Percentiles rank a stretch among this genome's conserved stretches.
phyloP scores from a whole-genome alignment of 2,797 vertebrate species.

The Chiroxiphia lanceolata region DNA sequence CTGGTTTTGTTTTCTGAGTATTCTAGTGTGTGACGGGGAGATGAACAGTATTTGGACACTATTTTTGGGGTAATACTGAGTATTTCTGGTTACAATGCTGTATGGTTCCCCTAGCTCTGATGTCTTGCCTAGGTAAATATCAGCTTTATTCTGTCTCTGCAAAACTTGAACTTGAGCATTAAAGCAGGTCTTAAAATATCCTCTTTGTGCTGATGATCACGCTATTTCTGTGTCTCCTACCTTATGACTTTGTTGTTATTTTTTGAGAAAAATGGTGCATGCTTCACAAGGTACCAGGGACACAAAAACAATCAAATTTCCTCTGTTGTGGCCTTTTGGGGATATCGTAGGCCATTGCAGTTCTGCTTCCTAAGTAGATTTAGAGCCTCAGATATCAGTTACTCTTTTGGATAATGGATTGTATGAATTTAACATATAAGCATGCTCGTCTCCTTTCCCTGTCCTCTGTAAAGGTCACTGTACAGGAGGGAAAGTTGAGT shows the following conservation, averaged over 20 bases:
- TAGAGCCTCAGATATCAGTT: neutral
- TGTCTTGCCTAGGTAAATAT: neutral
- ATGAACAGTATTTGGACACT: neutral
- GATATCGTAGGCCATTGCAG: neutral
- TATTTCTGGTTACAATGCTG: neutral
- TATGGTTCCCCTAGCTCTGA: neutral
- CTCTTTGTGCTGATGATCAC: neutral
- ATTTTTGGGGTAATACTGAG: neutral
- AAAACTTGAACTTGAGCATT: neutral
- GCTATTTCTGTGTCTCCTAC: neutral
- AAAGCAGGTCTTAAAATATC: neutral
- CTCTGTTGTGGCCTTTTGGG: neutral
- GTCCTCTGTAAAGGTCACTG: constrained; percentile 19
- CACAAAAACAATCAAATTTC: neutral
- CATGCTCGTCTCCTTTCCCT: neutral
- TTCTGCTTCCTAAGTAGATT: neutral
- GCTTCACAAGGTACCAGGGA: neutral
- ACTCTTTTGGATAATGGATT: constrained; percentile 6
- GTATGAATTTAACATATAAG: constrained; percentile 40
- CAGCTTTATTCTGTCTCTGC: neutral
- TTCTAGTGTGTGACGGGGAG: neutral
- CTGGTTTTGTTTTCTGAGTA: neutral
- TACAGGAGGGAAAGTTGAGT: constrained; percentile 50
- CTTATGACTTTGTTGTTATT: neutral
- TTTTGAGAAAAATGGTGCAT: neutral